These are phyloP conservation scores for Thomomys bottae DNA, from an alignment of 2,113 vertebrate species.

Conservation along the genomic window DNA sequence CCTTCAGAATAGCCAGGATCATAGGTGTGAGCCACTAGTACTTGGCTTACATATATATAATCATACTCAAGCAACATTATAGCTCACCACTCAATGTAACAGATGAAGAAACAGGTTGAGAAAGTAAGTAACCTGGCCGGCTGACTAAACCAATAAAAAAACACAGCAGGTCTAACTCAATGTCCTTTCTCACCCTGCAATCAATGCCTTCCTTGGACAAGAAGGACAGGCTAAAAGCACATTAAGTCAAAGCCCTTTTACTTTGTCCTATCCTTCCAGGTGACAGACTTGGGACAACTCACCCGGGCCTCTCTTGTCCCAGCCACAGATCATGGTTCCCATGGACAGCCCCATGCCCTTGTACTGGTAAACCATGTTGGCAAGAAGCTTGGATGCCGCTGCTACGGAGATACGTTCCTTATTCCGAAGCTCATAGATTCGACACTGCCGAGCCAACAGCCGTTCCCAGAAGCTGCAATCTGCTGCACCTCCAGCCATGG, in stretches of 20 bases:
- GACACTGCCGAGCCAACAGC: slow-evolving; percentile 93
- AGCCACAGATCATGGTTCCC: slow-evolving; percentile 97
- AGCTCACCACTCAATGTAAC: background rate
- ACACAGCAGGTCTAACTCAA: slow-evolving; percentile 30
- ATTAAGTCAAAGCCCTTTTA: background rate
- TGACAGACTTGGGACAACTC: slow-evolving; percentile 54
- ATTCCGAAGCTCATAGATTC: slow-evolving; percentile 95
- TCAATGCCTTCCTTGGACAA: background rate
- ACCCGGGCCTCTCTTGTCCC: slow-evolving; percentile 97
- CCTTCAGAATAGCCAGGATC: no score
- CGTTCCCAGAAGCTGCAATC: slow-evolving; percentile 97
- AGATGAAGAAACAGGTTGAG: slow-evolving; percentile 26
- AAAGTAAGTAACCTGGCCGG: background rate
- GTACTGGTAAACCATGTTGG: slow-evolving; percentile 98
- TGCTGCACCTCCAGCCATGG: slow-evolving; percentile 94
- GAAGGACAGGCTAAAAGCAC: background rate
- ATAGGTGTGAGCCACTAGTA: no score
- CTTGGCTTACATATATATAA: background rate
- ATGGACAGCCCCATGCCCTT: slow-evolving; percentile 96
- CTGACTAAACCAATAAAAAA: background rate
- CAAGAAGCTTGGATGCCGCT: slow-evolving; percentile 94
- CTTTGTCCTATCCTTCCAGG: background rate
- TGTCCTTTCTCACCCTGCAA: background rate
- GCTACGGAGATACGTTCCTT: slow-evolving; percentile 96
- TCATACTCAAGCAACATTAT: background rate